Conservation (phyloP, 1,140 invertebrate species). For the Drosophila guanche region DNA sequence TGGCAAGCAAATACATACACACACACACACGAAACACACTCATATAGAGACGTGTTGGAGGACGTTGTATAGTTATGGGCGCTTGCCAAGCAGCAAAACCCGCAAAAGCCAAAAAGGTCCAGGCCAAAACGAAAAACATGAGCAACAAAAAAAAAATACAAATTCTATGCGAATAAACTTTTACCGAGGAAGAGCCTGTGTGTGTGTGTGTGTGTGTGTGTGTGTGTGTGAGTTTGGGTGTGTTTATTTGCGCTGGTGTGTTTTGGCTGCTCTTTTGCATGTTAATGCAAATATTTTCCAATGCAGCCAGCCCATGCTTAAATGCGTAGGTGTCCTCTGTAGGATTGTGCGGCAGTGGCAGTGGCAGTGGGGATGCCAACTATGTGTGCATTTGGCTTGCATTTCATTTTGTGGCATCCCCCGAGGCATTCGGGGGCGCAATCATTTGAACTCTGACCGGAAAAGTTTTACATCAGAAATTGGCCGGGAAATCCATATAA, state of each 20-base stretch:
- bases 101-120: slow-evolving; percentile 19
- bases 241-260: slow-evolving; percentile 2
- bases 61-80: slow-evolving; percentile 46
- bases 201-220: slow-evolving; percentile 11
- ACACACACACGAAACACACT: slow-evolving; percentile 4
- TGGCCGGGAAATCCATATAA: too few relatives aligned
- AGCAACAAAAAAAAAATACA: slow-evolving; percentile 30
- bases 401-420: slow-evolving; percentile 32
- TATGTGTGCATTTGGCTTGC: slow-evolving; percentile 23
- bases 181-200: slow-evolving; percentile 14
- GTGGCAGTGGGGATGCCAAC: background rate
- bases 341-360: slow-evolving; percentile 5
- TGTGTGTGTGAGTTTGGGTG: background rate
- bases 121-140: slow-evolving; percentile 16
- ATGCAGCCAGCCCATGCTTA: slow-evolving; percentile 31
- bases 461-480: slow-evolving; percentile 41
- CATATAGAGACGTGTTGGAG: slow-evolving; percentile 16
- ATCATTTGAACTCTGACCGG: slow-evolving; percentile 54
- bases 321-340: slow-evolving; percentile 54
- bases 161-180: slow-evolving; percentile 46
- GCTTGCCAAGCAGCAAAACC: slow-evolving; percentile 48
- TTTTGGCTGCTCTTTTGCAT: slow-evolving; percentile 44
- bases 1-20: slow-evolving; percentile 35
- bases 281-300: slow-evolving; percentile 63
- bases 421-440: slow-evolving; percentile 20